Conservation (phyloP, 2,797 vertebrate species). For the Garrulus glandarius region DNA sequence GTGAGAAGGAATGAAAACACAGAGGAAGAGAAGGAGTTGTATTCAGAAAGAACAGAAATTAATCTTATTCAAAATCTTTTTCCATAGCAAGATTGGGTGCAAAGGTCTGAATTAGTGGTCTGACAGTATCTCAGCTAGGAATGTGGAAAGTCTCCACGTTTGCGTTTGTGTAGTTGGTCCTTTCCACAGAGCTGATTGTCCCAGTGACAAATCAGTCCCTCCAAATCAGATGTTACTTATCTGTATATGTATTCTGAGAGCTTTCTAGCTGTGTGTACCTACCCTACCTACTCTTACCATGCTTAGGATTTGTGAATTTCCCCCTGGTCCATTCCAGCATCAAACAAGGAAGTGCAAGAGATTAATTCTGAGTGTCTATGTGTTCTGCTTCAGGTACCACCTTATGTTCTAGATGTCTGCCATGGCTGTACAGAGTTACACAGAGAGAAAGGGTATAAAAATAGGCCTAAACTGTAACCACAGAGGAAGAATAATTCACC, state of each 20-base stretch:
- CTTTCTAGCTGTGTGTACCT: not conserved
- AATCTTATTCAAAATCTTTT: not conserved
- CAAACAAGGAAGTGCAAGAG: not conserved
- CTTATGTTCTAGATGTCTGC: not conserved
- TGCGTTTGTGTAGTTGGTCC: not conserved
- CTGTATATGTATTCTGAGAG: not conserved
- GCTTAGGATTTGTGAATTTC: not conserved
- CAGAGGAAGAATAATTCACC: not conserved
- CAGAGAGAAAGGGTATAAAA: not conserved
- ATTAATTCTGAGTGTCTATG: not conserved
- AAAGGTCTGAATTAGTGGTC: not conserved
- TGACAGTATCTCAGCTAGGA: not conserved
- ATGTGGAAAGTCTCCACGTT: not conserved
- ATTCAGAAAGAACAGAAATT: not conserved
- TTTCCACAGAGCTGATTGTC: not conserved
- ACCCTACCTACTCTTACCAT: not conserved
- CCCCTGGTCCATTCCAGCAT: not conserved
- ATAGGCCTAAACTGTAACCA: not conserved
- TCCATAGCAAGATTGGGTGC: not conserved
- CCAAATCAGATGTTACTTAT: not conserved
- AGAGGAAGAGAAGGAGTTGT: not conserved
- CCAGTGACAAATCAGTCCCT: not conserved
- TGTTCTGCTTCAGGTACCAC: not conserved
- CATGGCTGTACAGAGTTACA: not conserved
- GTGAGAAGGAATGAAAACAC: not conserved